A percentile compares a stretch with the other conserved stretches of the same genome.
These are phyloP conservation scores for Corydoras maculifer DNA, from an alignment of 2,113 vertebrate species.

Conservation along the genomic window DNA sequence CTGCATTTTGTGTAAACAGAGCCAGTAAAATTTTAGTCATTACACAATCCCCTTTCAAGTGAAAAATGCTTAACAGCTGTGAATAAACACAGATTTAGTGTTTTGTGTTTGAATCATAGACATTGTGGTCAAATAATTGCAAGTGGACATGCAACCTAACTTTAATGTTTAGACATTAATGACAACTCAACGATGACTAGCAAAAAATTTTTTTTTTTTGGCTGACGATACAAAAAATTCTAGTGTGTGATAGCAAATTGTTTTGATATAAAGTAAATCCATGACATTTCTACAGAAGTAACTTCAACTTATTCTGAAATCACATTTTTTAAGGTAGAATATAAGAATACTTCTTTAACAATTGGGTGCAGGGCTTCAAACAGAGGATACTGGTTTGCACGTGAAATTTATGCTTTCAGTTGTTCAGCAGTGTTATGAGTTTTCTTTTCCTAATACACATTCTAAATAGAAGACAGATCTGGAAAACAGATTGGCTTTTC, in stretches of 20 bases:
- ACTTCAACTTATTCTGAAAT: no score
- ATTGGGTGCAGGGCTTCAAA: no score
- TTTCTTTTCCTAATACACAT: no score
- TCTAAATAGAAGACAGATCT: no score
- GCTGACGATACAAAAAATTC: neutral
- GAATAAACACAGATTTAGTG: constrained; percentile 1
- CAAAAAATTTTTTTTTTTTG: neutral
- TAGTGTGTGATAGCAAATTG: neutral
- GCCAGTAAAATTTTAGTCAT: neutral
- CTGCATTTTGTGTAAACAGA: constrained; percentile 1
- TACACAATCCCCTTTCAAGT: neutral
- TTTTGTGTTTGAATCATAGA: constrained; percentile 12
- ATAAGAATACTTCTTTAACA: no score
- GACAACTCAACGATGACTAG: neutral
- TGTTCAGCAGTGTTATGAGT: no score
- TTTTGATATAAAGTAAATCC: no score
- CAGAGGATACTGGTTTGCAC: no score
- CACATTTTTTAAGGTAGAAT: no score
- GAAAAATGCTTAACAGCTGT: constrained; percentile 13
- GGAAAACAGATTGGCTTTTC: no score
- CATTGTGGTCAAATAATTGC: constrained; percentile 1
- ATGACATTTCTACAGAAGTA: no score
- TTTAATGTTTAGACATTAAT: neutral
- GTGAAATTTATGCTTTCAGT: no score
- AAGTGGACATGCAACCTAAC: neutral